Evolutionary conservation across 2,113 vertebrate species (phyloP), one percentile per base, ranked within the genome.

Genomic region (Microcebus tavaratra): DNA sequence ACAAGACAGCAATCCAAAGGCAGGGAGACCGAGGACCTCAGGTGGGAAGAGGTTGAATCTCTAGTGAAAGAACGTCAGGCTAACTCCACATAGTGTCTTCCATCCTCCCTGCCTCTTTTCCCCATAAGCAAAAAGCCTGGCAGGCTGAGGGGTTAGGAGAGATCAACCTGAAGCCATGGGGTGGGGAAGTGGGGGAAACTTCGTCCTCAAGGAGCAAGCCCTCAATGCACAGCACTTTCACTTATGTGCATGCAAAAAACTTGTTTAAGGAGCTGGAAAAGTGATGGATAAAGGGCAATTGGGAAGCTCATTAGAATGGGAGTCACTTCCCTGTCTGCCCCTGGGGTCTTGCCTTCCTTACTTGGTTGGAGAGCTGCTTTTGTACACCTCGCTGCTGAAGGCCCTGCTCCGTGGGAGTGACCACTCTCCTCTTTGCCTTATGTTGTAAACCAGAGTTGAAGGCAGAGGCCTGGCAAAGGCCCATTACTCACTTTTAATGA

Each of bases 401-500:
- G 48, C 88, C 78, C 79, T 8, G 8, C 45, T 88, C 79, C 65
- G 48, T 8, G 14, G 63, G 57, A 84, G 57, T 31, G n/a, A 75
- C 63, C 29, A 86, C 70, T 97, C 15, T 90, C 75, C 89, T 87
- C 83, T 91, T 68, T 73, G 80, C 95, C 96, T 98, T 65, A 48
- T 2, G 20, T 11, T 90, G 87, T 93, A 96, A 96, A 93, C 89
- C 63, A 63, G 39, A 20, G 36, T 88, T 72, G 65, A 94, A 97
- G 95, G 96, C 91, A 84, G 48, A 96, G 76, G 36, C 91, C 76
- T 95, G 96, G 96, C 80, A 78, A 90, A 97, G 76, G 80, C 93
- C 86, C 91, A 94, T 98, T 95, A 85, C 92, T 98, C 96, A 98
- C 97, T 97, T 98, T 96, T 98, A 98, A 98, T 98, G 97, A 98